Percentiles rank a stretch among this genome's conserved stretches.
Evolutionary conservation across 2,888 invertebrate species (phyloP).

Genomic region (Drosophila anceps): DNA sequence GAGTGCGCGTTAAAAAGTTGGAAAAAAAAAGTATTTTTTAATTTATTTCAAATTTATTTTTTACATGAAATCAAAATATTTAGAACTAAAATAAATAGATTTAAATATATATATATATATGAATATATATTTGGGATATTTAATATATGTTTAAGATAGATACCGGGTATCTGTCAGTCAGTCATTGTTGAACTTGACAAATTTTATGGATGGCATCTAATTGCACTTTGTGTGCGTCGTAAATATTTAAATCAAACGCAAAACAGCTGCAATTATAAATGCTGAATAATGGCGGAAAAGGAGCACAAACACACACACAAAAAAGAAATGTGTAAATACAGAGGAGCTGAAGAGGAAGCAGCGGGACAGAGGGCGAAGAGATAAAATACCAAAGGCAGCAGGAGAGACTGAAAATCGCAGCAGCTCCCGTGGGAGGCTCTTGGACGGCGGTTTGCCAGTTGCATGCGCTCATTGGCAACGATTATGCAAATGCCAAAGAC

Average conservation of each 20-base stretch:
- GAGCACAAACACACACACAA: neutral
- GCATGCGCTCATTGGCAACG: slow-evolving; percentile 60
- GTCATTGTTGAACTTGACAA: neutral
- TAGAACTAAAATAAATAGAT: neutral
- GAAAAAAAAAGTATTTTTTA: neutral
- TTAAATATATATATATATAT: neutral
- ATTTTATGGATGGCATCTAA: slow-evolving; percentile 12
- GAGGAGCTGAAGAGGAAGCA: neutral
- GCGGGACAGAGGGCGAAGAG: neutral
- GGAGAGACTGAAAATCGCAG: slow-evolving; percentile 22
- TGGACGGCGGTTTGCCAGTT: slow-evolving; percentile 38
- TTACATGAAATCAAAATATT: neutral
- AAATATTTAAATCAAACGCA: slow-evolving; percentile 48
- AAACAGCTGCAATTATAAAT: slow-evolving; percentile 60
- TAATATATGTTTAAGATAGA: rapidly evolving
- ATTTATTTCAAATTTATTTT: neutral
- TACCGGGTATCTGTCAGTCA: neutral
- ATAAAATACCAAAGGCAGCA: neutral
- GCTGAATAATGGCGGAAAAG: slow-evolving; percentile 37
- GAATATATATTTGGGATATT: neutral
- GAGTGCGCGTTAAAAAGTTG: neutral
- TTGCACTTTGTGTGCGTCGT: slow-evolving; percentile 13
- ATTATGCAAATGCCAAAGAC: slow-evolving; percentile 72
- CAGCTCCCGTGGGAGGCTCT: slow-evolving; percentile 17
- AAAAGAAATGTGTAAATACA: slow-evolving; percentile 1